Base-by-base conservation (phyloP, 30 jellyfish, hydroid and myxozoan species). In the Haliclystus octoradiatus region DNA sequence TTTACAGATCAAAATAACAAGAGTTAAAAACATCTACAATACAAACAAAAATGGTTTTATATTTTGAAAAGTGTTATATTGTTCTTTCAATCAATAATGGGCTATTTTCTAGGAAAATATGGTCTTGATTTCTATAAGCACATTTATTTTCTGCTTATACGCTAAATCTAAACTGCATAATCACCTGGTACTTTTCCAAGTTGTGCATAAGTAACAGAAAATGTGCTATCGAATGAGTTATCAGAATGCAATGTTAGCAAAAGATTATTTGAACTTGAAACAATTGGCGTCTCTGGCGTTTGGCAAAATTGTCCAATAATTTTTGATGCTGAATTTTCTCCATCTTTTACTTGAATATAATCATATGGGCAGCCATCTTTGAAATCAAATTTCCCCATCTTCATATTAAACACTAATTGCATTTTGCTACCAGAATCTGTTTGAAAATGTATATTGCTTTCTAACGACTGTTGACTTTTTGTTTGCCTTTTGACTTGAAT, bases 341-440 rank as follows among this genome's bases (percentile, higher is more conserved):
- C 73, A 64, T 64, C 73, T n/a, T 65, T 5, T 3, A 64, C 65
- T 64, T 64, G 66, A 29, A 64, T 29, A 65, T 64, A 64, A 24
- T 64, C 73, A 31, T 64, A 64, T 5, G 73, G 73, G 24, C 73
- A 64, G 29, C 31, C 31, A 12, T 64, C 65, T 12, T 29, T 9
- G 73, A 64, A 64, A 22, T 64, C 73, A 29, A 64, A 64, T 9
- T 12, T 9, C 65, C 22, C 12, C 65, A 64, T 64, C 65, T 26
- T 15, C 65, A 64, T 64, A n/a, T 64, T 9, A 13, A 64, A 29
- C 26, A 65, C 65, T 3, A 64, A 65, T 25, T 3, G 3, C 63
- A 64, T 29, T 64, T 29, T 64, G 26, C 52, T 64, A 22, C 73
- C 73, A 22, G 73, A 65, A n/a, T 5, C 3, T 7, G 73, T 29